Percentiles rank a stretch among this genome's conserved stretches.
Conservation (phyloP, 92 coral and sea anemone genomes). For the Pocillopora grandis region DNA sequence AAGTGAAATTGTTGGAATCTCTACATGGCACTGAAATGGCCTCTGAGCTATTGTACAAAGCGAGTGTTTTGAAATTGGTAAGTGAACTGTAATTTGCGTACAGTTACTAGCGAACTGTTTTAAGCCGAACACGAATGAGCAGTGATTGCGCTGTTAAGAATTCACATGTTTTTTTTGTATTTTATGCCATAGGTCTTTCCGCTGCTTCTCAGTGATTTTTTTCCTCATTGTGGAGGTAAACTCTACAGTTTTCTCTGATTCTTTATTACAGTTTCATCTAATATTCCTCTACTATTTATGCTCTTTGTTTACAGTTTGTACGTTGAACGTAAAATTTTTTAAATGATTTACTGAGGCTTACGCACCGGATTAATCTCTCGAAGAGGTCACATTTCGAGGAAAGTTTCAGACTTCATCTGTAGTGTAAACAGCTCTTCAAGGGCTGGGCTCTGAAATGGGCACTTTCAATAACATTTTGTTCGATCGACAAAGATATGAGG, state of each 20-base stretch:
- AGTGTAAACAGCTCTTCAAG: neutral
- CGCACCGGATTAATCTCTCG: neutral
- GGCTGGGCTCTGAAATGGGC: neutral
- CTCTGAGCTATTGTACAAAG: neutral
- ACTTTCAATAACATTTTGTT: neutral
- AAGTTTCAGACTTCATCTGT: neutral
- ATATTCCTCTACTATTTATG: neutral
- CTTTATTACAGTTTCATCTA: neutral
- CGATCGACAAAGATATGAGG: neutral
- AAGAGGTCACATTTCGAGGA: neutral
- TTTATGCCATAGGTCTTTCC: slow-evolving; percentile 11
- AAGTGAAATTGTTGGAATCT: neutral
- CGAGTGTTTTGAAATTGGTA: slow-evolving; percentile 37
- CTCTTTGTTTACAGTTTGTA: slow-evolving; percentile 10
- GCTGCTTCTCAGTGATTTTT: slow-evolving; percentile 3
- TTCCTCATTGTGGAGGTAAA: slow-evolving; percentile 22
- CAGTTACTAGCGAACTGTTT: slow-evolving; percentile 10
- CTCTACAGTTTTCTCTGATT: neutral
- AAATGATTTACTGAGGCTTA: neutral
- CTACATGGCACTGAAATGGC: slow-evolving; percentile 29
- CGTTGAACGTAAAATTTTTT: neutral
- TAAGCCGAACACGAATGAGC: neutral
- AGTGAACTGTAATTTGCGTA: slow-evolving; percentile 9
- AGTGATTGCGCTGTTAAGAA: neutral
- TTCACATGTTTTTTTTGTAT: neutral